Evolutionary conservation across 2,113 vertebrate genomes (phyloP), one percentile per base, ranked within the genome.

Genomic region (Zosterops japonicus): DNA sequence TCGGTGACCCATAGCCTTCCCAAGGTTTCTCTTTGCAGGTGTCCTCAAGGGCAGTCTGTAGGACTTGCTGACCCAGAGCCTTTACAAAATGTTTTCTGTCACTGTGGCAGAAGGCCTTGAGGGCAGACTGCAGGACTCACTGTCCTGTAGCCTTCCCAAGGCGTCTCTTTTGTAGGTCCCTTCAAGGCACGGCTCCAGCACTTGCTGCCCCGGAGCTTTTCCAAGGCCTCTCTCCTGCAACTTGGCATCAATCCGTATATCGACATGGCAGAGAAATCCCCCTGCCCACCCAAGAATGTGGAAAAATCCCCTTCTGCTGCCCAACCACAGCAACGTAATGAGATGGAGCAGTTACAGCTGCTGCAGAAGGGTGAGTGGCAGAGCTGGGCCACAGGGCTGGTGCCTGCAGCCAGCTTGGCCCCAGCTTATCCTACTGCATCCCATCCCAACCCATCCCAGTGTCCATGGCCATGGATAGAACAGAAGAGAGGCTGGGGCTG

Each of bases 191-290:
- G 0, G 3, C 42, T 16, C 4, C 35, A 28, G 35, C 35, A 11
- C 14, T n/a, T 41, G 7, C 8, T 18, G 23, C 5, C 7, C 18
- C 4, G 2, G 7, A 28, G 12, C 4, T n/a, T 64, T 84, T 55
- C 27, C 13, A 55, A 41, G 8, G 11, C 22, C 13, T 33, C 17
- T 36, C 13, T 36, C 28, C 5, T 2, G 24, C 55, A 24, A 19
- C 19, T 5, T 15, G 18, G 5, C 11, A 3, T 14, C 33, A 41
- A 39, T 68, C 41, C 18, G 11, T 5, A 23, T 7, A 12, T 0
- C 14, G 8, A 31, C 18, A 74, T 84, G 82, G 42, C 29, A 6
- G n/a, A 39, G 29, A 56, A 2, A n/a, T 4, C 24, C 8, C 13
- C 20, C 10, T 16, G 12, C 4, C 1, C 18, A 17, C 29, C 79